Evolutionary conservation across 2,797 vertebrate genomes (phyloP).

Genomic region (Capromys pilorides): DNA sequence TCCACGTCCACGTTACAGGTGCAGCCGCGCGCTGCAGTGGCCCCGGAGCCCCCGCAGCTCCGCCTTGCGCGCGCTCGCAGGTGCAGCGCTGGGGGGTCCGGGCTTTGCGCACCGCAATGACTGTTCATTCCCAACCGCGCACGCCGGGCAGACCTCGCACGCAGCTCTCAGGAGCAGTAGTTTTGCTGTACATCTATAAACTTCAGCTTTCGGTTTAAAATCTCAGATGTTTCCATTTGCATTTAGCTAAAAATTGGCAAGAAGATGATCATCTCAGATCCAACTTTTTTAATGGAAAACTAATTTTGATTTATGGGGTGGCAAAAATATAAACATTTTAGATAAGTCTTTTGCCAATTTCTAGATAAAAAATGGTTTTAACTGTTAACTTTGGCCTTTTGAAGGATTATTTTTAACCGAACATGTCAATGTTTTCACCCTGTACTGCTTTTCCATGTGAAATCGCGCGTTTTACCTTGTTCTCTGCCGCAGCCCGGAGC

Average conservation of each 20-base stretch:
- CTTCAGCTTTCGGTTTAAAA: conserved; percentile 87
- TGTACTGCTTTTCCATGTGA: conserved; percentile 64
- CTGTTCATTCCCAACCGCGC: conserved; percentile 63
- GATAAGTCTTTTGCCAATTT: conserved; percentile 88
- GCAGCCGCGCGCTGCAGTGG: background rate
- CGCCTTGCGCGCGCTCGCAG: background rate
- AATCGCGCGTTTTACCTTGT: conserved; percentile 63
- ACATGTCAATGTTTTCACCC: conserved; percentile 80
- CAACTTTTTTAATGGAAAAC: conserved; percentile 91
- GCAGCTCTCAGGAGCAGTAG: conserved; percentile 82
- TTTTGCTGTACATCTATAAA: conserved; percentile 86
- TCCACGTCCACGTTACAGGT: background rate
- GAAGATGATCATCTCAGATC: conserved; percentile 88
- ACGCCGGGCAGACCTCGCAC: conserved; percentile 68
- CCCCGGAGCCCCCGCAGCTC: background rate
- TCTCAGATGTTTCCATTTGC: conserved; percentile 91
- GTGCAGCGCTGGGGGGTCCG: conserved; percentile 24
- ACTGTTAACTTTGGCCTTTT: conserved; percentile 84
- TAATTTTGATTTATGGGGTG: conserved; percentile 92
- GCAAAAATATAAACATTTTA: conserved; percentile 91
- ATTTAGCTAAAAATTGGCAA: conserved; percentile 90
- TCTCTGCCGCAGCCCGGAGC: conserved; percentile 54
- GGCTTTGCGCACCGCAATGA: conserved; percentile 24
- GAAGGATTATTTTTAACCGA: conserved; percentile 83
- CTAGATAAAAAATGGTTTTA: conserved; percentile 85